Conservation (phyloP, 2,113 vertebrate species). For the Coptodon rendalli region DNA sequence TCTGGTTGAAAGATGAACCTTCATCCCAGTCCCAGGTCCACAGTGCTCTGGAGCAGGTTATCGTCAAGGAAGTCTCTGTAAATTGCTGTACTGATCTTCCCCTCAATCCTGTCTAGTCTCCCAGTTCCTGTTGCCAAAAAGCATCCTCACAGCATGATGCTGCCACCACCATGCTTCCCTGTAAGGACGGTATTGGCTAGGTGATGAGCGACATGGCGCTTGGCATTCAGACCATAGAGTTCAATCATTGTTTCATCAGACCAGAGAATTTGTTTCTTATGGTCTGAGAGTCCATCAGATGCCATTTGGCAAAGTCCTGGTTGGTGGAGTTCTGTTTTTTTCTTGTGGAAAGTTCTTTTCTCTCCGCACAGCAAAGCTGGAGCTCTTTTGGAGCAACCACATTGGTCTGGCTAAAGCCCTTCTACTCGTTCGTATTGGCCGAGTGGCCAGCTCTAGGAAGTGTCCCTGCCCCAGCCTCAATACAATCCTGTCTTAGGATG, state of each 20-base stretch:
- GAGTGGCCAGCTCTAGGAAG: accelerated
- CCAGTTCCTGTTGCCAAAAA: not conserved
- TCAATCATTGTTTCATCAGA: not conserved
- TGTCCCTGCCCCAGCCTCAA: not conserved
- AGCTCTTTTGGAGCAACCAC: accelerated
- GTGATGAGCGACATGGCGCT: not conserved
- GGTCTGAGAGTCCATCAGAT: not conserved
- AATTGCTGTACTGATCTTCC: not conserved
- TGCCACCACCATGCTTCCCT: not conserved
- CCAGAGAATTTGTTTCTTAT: not conserved
- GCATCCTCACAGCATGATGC: not conserved
- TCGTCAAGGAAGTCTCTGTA: not conserved
- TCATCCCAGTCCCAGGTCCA: not conserved
- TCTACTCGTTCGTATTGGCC: not conserved
- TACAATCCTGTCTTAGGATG: not conserved
- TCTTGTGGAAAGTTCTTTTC: not conserved
- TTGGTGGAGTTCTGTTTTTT: accelerated
- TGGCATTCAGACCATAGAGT: accelerated
- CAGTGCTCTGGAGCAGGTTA: not conserved
- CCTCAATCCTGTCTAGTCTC: not conserved
- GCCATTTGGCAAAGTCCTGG: not conserved
- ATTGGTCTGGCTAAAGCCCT: not conserved
- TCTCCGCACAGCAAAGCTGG: not conserved
- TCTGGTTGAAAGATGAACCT: not conserved
- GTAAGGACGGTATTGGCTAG: not conserved